Evolutionary conservation across 2,888 invertebrate genomes (phyloP).

Genomic region (Eilema sororculum): DNA sequence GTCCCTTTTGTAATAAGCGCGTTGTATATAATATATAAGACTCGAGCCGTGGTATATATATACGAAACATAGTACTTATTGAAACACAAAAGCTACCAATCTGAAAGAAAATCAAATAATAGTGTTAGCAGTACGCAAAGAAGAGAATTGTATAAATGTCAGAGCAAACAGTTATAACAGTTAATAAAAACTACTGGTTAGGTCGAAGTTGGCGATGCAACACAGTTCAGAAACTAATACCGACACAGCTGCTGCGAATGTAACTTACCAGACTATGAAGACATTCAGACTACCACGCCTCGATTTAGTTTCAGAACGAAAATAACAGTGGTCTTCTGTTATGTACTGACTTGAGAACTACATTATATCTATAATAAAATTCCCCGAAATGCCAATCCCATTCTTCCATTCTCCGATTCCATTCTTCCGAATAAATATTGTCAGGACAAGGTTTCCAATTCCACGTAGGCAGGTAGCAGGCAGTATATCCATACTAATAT

Average conservation of each 20-base stretch:
- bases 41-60: no score
- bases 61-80: neutral
- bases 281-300: conserved; percentile 7
- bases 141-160: neutral
- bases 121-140: neutral
- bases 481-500: no score
- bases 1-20: no score
- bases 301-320: neutral
- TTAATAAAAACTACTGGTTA: conserved; percentile 25
- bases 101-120: neutral
- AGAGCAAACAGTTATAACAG: neutral
- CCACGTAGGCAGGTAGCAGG: no score
- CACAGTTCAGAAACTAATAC: conserved; percentile 49
- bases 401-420: no score
- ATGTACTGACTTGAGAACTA: neutral
- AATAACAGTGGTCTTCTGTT: neutral
- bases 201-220: conserved; percentile 36
- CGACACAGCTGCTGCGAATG: conserved; percentile 45
- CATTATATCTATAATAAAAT: neutral
- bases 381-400: no score
- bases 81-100: neutral
- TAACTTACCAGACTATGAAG: conserved; percentile 24
- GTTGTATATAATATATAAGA: no score
- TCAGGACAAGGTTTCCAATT: no score
- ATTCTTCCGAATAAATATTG: no score